A percentile compares a stretch with the other conserved stretches of the same genome.
Evolutionary conservation across 2,888 invertebrate species (phyloP).

Genomic region (Graphium colonna): DNA sequence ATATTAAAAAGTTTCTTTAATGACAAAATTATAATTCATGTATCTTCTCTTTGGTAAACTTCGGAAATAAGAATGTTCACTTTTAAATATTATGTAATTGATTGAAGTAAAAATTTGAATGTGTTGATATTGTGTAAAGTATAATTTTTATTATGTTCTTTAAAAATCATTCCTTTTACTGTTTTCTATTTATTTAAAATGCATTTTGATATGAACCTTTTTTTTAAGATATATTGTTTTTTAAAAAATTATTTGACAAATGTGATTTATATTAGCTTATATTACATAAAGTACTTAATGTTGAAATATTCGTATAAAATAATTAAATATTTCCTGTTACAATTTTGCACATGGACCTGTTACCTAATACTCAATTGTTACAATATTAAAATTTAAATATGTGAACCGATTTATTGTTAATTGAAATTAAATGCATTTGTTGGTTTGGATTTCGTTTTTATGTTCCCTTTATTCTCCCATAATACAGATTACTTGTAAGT

Average conservation of each 20-base stretch:
- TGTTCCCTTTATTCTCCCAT: too few species aligned
- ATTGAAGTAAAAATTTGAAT: too few species aligned
- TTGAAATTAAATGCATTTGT: conserved; percentile 29
- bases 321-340: conserved; percentile 16
- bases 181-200: conserved; percentile 8
- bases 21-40: too few species aligned
- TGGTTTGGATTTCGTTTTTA: conserved; percentile 33
- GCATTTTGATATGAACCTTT: conserved; percentile 1
- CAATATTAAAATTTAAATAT: conserved; percentile 33
- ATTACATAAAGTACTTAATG: conserved; percentile 16
- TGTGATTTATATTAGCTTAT: neutral
- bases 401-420: conserved; percentile 2
- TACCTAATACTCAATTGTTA: conserved; percentile 31
- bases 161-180: conserved; percentile 14
- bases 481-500: too few species aligned
- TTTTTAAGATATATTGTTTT: conserved; percentile 11
- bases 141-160: neutral
- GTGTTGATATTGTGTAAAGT: neutral
- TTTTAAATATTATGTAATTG: neutral
- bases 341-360: conserved; percentile 22
- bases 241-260: neutral
- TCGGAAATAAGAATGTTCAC: neutral
- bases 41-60: too few species aligned
- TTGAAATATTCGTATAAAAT: neutral
- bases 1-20: too few species aligned